Evolutionary conservation across 2,888 invertebrate genomes (phyloP).

Genomic region (Agriopis aurantiaria): DNA sequence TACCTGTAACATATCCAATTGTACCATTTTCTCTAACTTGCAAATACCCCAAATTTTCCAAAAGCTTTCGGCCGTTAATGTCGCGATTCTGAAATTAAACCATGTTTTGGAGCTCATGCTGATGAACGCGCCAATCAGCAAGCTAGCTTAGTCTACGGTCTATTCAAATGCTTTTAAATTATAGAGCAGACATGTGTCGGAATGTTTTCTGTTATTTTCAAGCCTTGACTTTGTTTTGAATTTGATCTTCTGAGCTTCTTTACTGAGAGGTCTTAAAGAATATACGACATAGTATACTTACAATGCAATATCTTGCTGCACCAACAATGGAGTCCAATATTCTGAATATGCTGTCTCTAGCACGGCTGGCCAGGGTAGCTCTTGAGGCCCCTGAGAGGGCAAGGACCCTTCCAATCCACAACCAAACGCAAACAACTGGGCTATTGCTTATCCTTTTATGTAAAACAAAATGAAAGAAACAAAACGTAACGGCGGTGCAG

Average conservation of each 20-base stretch:
- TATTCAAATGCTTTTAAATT: neutral
- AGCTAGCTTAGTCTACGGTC: constrained; percentile 38
- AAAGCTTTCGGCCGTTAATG: constrained; percentile 75
- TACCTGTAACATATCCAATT: constrained; percentile 82
- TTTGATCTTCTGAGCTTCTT: neutral
- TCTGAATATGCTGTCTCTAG: constrained; percentile 81
- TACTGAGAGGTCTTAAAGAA: neutral
- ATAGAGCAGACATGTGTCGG: neutral
- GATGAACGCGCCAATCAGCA: constrained; percentile 54
- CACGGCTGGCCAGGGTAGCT: constrained; percentile 81
- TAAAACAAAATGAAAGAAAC: constrained; percentile 84
- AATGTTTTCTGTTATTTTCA: neutral
- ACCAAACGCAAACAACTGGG: constrained; percentile 67
- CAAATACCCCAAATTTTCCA: constrained; percentile 74
- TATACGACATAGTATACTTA: constrained; percentile 65
- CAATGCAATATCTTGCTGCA: constrained; percentile 85
- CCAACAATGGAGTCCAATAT: constrained; percentile 84
- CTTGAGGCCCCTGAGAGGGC: constrained; percentile 67
- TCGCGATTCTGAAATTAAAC: constrained; percentile 83
- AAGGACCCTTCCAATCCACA: constrained; percentile 69
- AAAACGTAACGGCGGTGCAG: constrained; percentile 79
- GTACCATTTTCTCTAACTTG: constrained; percentile 80
- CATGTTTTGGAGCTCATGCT: constrained; percentile 71
- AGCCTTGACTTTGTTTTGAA: neutral
- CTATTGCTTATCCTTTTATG: constrained; percentile 83